phyloP scores from a whole-genome alignment of 2,888 invertebrate species.

The Dimorphilus gyrociliatus region DNA sequence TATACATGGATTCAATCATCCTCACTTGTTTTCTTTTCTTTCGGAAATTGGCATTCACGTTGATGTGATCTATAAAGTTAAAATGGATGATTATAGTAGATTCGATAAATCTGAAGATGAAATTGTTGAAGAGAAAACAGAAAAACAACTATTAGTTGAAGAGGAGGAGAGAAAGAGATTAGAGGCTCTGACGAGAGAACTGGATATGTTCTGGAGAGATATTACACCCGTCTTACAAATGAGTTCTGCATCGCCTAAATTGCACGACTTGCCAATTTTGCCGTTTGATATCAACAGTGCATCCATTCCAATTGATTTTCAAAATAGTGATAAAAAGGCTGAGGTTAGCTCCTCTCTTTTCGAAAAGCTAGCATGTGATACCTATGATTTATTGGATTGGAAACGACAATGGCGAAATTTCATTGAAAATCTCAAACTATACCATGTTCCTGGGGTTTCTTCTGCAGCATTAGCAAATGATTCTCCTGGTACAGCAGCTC shows the following conservation, averaged over 20 bases:
- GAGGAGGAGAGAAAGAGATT: slow-evolving; percentile 16
- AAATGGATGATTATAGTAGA: slow-evolving; percentile 18
- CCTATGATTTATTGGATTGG: slow-evolving; percentile 31
- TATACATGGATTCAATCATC: slow-evolving; percentile 27
- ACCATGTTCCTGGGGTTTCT: slow-evolving; percentile 17
- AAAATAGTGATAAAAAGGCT: slow-evolving; percentile 28
- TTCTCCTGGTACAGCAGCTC: slow-evolving; percentile 1
- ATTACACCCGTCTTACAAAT: slow-evolving; percentile 19
- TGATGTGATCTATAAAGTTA: slow-evolving; percentile 8
- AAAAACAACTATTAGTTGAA: slow-evolving; percentile 11
- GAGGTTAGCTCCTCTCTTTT: slow-evolving; percentile 24
- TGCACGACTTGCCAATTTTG: slow-evolving; percentile 26
- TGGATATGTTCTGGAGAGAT: slow-evolving; percentile 30
- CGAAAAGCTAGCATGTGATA: slow-evolving; percentile 31
- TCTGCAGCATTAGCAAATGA: slow-evolving; percentile 4
- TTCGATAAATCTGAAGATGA: slow-evolving; percentile 6
- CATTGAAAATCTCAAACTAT: slow-evolving; percentile 25
- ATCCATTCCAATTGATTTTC: slow-evolving; percentile 21
- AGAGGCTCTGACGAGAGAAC: slow-evolving; percentile 13
- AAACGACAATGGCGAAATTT: slow-evolving; percentile 29
- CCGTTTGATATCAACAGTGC: slow-evolving; percentile 24
- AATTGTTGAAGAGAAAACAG: slow-evolving; percentile 5
- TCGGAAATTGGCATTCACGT: slow-evolving; percentile 26
- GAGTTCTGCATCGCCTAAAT: slow-evolving; percentile 16
- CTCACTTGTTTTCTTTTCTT: slow-evolving; percentile 21